Evolutionary conservation across 2,113 vertebrate genomes (phyloP).

Genomic region (Lamprotornis superbus): DNA sequence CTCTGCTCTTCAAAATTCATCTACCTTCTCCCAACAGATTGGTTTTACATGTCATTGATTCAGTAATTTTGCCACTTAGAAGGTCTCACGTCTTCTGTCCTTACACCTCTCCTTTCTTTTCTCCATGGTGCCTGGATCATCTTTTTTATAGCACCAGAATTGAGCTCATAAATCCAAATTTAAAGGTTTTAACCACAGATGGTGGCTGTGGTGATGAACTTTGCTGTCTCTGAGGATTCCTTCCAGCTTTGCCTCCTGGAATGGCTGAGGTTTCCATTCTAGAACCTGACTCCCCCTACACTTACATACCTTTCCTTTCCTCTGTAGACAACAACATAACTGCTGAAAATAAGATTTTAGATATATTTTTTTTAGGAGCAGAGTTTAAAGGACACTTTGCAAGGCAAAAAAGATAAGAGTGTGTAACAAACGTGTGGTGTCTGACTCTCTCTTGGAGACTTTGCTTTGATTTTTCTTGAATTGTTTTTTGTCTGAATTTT

Average conservation of each 20-base stretch:
- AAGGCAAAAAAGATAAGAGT: constrained; percentile 5
- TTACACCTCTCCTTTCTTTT: neutral
- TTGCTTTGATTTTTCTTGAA: constrained; percentile 53
- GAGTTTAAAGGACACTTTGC: constrained; percentile 44
- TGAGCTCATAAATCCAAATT: neutral
- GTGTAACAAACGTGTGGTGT: neutral
- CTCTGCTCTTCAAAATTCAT: neutral
- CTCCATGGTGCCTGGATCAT: neutral
- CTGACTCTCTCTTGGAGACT: constrained; percentile 12
- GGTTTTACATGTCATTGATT: neutral
- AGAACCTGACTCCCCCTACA: neutral
- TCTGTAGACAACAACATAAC: neutral
- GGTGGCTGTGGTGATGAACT: neutral
- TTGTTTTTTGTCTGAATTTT: constrained; percentile 61
- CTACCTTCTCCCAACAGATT: neutral
- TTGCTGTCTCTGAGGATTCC: neutral
- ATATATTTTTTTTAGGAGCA: neutral
- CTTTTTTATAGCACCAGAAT: neutral
- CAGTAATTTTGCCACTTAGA: neutral
- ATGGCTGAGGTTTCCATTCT: neutral
- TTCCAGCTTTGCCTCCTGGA: neutral
- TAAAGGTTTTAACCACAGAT: neutral
- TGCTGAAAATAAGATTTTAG: neutral
- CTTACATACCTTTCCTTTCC: neutral
- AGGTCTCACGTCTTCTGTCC: neutral